Conservation (phyloP, 2,888 invertebrate species). For the Stegana nigrithorax region DNA sequence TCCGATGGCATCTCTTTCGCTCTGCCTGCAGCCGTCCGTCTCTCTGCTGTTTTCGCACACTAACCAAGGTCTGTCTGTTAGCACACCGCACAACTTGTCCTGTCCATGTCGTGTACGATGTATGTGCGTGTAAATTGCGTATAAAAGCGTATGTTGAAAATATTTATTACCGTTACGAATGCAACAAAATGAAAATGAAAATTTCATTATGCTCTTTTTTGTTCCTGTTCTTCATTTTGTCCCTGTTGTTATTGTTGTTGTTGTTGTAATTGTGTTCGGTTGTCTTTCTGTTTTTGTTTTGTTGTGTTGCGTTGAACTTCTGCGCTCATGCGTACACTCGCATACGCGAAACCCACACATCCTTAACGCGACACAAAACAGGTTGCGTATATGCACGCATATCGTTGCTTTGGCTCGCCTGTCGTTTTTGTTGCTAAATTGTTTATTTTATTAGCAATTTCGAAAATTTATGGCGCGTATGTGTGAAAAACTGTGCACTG, state of each 20-base stretch:
- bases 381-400: neutral
- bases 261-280: neutral
- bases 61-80: neutral
- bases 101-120: constrained; percentile 38
- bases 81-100: neutral
- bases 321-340: no score
- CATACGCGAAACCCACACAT: no score
- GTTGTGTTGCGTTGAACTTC: no score
- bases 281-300: neutral
- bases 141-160: constrained; percentile 62
- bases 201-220: constrained; percentile 55
- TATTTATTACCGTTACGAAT: constrained; percentile 67
- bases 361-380: neutral
- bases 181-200: constrained; percentile 64
- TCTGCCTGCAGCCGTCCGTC: neutral
- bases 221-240: neutral
- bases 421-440: constrained; percentile 54
- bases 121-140: constrained; percentile 61
- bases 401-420: neutral
- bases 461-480: constrained; percentile 48
- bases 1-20: neutral
- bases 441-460: constrained; percentile 62
- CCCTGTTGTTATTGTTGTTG: neutral
- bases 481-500: no score
- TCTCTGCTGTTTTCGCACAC: neutral